Base-by-base conservation (phyloP, 2,113 vertebrate genomes). In the Pteronura brasiliensis region DNA sequence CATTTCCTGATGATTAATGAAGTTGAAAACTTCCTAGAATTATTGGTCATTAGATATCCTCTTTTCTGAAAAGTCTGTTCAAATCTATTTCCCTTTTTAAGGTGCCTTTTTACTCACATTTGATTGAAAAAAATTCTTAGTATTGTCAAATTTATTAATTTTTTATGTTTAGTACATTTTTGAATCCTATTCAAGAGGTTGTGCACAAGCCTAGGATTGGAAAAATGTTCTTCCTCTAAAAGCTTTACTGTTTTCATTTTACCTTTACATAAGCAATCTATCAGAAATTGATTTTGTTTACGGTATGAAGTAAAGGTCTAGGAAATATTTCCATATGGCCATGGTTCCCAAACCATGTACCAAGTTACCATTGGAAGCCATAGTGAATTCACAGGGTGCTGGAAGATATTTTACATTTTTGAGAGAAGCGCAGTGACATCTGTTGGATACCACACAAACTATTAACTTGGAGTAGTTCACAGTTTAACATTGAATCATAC, bases 41-140 rank as follows among this genome's bases (percentile, higher is more conserved):
- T 67, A 59, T 29, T 89, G 47, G 42, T 2, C 23, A 36, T 63
- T 83, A 59, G 9, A 44, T 39, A 83, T 69, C n/a, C 67, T 94
- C 55, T 90, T 95, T 97, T 81, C 47, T 76, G 23, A 79, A 82
- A 20, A 87, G 13, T 79, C 61, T 92, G 11, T 57, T 88, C 11
- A 52, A 93, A 39, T 77, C 59, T 95, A 31, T 34, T 90, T 79
- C 86, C 52, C 42, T 11, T 59, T 94, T 89, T 94, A 25, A 84
- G 29, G 25, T 69, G 29, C 0, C 10, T 49, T 49, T 79, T 83
- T 55, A 90, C 47, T 82, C 14, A 84, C 39, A 89, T 71, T 95
- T 80, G 72, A 88, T 88, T 88, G 18, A 81, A 88, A 97, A 0
- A 49, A 74, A 72, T 74, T 88, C 42, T 88, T 96, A 86, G 71